Evolutionary conservation across 2,797 vertebrate species (phyloP), one percentile per base, ranked within the genome.

Genomic region (Buceros bicornis): DNA sequence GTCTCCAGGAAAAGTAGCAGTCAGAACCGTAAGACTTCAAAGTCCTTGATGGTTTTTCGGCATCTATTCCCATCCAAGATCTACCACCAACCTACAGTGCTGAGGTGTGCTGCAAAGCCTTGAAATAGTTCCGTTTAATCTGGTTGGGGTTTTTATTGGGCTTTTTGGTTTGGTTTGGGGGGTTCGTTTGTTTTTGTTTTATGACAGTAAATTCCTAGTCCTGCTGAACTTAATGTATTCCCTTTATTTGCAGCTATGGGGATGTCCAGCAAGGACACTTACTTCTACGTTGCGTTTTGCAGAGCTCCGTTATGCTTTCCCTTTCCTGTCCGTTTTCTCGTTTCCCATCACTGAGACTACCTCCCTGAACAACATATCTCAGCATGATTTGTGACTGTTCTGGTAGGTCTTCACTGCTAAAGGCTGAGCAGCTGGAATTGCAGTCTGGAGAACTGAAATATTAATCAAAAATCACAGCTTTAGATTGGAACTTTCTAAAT

Each of bases 101-200:
- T 80, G 28, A 64, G 5, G 6, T 33, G 11, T 40, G 18, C 5
- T 84, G 8, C 6, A 56, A 76, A 65, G 19, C 4, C 16, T 79
- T 60, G 10, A 28, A 76, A 51, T 18, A 3, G 1, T 50, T 65
- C 10, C 76, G 3, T 58, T 82, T 29, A 67, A 25, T 71, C 18
- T 50, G 4, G 0, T 37, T 74, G 7, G 5, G 1, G 1, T 15
- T 9, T n/a, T 70, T 43, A 8, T 5, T 33, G 7, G 3, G 2
- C 37, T 3, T 19, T 21, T 29, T 37, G 5, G 1, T 7, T 80
- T 29, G 3, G 1, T 17, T n/a, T 57, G 18, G 7, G 8, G 0
- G 5, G 11, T 21, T 43, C 17, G 3, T 10, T 70, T 21, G 3
- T 6, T 72, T 60, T 43, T 42, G 4, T 74, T 65, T 73, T 51